Evolutionary conservation across 2,888 invertebrate species (phyloP).

Genomic region (Plebejus argus): DNA sequence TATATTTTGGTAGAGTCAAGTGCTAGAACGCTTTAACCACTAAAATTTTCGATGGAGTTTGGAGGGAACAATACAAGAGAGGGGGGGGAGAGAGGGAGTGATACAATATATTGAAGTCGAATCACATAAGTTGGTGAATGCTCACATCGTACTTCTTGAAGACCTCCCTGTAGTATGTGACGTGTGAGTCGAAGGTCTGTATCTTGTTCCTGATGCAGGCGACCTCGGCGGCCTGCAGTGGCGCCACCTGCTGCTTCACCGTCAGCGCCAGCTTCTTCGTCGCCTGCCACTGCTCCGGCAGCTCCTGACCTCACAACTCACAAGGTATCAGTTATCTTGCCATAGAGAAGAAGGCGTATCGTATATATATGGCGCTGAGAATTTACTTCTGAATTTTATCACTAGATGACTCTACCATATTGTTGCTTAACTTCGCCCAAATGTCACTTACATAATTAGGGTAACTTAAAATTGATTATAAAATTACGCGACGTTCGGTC

Average conservation of each 20-base stretch:
- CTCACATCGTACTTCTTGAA: slow-evolving; percentile 86
- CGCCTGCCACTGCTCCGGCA: slow-evolving; percentile 97
- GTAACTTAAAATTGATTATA: background rate
- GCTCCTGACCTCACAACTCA: slow-evolving; percentile 79
- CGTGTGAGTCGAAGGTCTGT: slow-evolving; percentile 90
- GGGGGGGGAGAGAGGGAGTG: too few relatives aligned
- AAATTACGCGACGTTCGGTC: background rate
- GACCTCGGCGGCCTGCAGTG: slow-evolving; percentile 96
- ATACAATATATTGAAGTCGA: background rate
- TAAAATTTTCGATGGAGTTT: too few relatives aligned
- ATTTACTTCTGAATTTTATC: too few relatives aligned
- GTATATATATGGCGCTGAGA: too few relatives aligned
- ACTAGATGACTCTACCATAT: too few relatives aligned
- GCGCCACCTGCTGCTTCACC: slow-evolving; percentile 96
- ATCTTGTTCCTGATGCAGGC: slow-evolving; percentile 93
- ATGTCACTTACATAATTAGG: too few relatives aligned
- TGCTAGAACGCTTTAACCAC: too few relatives aligned
- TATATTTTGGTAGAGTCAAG: too few relatives aligned
- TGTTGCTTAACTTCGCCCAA: too few relatives aligned
- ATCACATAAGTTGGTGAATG: background rate
- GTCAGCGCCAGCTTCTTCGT: slow-evolving; percentile 95
- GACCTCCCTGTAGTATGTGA: slow-evolving; percentile 92
- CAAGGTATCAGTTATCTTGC: too few relatives aligned
- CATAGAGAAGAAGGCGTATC: too few relatives aligned
- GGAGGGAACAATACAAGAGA: background rate